Conservation (phyloP, 1,140 invertebrate genomes). For the Megalopta genalis region DNA sequence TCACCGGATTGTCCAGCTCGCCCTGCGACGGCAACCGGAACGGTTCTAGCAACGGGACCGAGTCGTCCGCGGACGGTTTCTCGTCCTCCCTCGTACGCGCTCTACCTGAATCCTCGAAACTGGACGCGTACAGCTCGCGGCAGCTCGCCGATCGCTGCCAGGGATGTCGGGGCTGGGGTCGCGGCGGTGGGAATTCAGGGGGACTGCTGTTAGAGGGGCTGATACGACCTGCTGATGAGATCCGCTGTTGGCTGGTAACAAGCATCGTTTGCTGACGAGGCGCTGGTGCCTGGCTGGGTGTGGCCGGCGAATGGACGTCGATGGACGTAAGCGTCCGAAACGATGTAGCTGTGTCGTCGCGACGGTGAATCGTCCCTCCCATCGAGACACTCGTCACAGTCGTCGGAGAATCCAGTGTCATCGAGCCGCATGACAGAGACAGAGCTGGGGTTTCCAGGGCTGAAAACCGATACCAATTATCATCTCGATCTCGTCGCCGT, state of each 20-base stretch:
- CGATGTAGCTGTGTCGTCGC: slow-evolving; percentile 80
- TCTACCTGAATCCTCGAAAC: slow-evolving; percentile 85
- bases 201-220: slow-evolving; percentile 81
- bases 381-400: slow-evolving; percentile 80
- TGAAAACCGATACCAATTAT: slow-evolving; percentile 49
- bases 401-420: slow-evolving; percentile 82
- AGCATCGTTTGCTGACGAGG: slow-evolving; percentile 66
- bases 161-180: slow-evolving; percentile 80
- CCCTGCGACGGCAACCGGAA: slow-evolving; percentile 78
- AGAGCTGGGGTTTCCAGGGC: slow-evolving; percentile 79
- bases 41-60: slow-evolving; percentile 53
- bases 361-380: slow-evolving; percentile 79
- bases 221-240: slow-evolving; percentile 81
- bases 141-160: slow-evolving; percentile 90
- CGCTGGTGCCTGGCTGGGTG: slow-evolving; percentile 76
- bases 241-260: slow-evolving; percentile 77
- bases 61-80: slow-evolving; percentile 53
- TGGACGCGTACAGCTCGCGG: slow-evolving; percentile 87
- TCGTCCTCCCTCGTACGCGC: slow-evolving; percentile 77
- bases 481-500: too few relatives aligned
- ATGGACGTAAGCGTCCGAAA: slow-evolving; percentile 81
- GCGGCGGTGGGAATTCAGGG: slow-evolving; percentile 76
- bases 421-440: slow-evolving; percentile 84
- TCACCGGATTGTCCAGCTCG: slow-evolving; percentile 86
- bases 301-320: slow-evolving; percentile 80